Percentiles rank a stretch among this genome's conserved stretches.
These are phyloP conservation scores for Leptodirus hochenwartii DNA, from an alignment of 2,888 invertebrate species.

Conservation along the genomic window DNA sequence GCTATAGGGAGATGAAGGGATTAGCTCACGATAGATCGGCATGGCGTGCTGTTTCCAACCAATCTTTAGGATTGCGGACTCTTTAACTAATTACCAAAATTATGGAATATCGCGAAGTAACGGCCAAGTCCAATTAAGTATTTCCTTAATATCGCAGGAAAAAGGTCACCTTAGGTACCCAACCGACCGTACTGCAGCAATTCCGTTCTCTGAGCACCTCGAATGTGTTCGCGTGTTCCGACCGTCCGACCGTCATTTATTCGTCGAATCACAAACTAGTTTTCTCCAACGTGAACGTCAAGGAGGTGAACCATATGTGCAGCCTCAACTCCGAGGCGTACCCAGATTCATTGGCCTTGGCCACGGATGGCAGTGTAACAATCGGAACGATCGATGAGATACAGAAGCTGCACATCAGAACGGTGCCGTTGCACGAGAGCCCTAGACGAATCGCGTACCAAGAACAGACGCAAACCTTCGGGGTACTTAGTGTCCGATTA, in stretches of 20 bases:
- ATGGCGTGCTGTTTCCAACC: too few species aligned
- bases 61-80: too few species aligned
- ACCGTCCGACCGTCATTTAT: constrained; percentile 96
- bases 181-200: constrained; percentile 82
- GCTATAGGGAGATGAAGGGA: too few species aligned
- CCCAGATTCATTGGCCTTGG: constrained; percentile 82
- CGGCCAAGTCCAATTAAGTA: too few species aligned
- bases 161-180: constrained; percentile 92
- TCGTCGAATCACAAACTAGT: constrained; percentile 97
- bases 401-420: constrained; percentile 91
- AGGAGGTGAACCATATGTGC: constrained; percentile 96
- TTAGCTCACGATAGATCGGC: too few species aligned
- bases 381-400: constrained; percentile 98
- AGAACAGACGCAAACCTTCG: constrained; percentile 83
- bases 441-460: constrained; percentile 91
- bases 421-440: constrained; percentile 87
- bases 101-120: too few species aligned
- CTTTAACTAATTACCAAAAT: too few species aligned
- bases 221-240: constrained; percentile 97
- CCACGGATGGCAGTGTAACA: constrained; percentile 75
- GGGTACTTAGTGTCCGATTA: constrained; percentile 76
- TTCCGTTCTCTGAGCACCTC: constrained; percentile 82
- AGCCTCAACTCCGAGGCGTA: constrained; percentile 90
- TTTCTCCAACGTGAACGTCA: constrained; percentile 93
- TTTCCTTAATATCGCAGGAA: too few species aligned